phyloP scores from a whole-genome alignment of 2,888 invertebrate genomes.

The Ligdia adustata region DNA sequence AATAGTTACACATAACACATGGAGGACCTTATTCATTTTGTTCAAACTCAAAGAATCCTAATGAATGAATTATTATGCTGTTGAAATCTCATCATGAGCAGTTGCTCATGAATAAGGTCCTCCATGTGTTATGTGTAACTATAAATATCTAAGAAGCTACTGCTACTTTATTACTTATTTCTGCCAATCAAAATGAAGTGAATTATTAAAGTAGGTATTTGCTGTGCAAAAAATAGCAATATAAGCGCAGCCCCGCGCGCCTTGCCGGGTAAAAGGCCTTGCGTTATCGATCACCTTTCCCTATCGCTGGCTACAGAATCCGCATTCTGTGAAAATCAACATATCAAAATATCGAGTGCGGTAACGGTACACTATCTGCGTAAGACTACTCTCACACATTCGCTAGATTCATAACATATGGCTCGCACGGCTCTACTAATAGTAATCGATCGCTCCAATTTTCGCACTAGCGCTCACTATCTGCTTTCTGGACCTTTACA shows the following conservation, averaged over 20 bases:
- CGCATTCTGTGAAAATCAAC: slow-evolving; percentile 41
- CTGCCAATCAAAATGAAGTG: too few species aligned
- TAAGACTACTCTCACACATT: slow-evolving; percentile 44
- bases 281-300: slow-evolving; percentile 39
- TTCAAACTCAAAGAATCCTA: too few species aligned
- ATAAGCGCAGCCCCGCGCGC: background rate
- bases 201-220: too few species aligned
- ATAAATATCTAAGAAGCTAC: too few species aligned
- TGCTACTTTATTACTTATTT: too few species aligned
- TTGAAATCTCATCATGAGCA: too few species aligned
- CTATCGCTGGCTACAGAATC: slow-evolving; percentile 43
- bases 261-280: slow-evolving; percentile 5
- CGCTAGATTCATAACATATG: slow-evolving; percentile 73
- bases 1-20: too few species aligned
- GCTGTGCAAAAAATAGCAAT: too few species aligned
- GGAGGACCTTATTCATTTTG: too few species aligned
- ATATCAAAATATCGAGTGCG: slow-evolving; percentile 48
- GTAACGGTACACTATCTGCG: slow-evolving; percentile 63
- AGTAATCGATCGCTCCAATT: slow-evolving; percentile 64
- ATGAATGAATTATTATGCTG: too few species aligned
- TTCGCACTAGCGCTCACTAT: slow-evolving; percentile 46
- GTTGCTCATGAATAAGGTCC: too few species aligned
- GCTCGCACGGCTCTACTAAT: slow-evolving; percentile 53
- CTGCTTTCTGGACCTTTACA: slow-evolving; percentile 46
- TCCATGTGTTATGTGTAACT: too few species aligned